These are phyloP conservation scores for Antedon mediterranea DNA, from an alignment of 53 echinoderm and acorn worm species.

Conservation along the genomic window DNA sequence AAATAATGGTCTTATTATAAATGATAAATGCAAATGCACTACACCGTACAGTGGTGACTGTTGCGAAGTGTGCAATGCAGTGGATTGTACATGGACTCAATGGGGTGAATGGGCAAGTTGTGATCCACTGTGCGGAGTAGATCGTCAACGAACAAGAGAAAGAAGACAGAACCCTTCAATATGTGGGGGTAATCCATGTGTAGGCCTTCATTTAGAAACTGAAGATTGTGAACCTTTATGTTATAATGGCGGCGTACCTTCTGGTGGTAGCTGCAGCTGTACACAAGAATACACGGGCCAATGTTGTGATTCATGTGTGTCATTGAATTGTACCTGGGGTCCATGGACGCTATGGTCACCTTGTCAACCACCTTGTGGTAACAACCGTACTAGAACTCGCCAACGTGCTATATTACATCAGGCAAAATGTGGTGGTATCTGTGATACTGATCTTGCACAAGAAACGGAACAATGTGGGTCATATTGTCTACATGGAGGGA, in stretches of 20 bases:
- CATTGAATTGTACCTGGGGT: neutral
- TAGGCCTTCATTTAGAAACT: neutral
- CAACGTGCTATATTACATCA: too few relatives aligned
- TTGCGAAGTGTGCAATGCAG: neutral
- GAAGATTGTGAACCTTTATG: neutral
- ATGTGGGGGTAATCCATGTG: neutral
- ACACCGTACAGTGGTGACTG: neutral
- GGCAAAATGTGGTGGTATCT: neutral
- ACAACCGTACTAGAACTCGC: neutral
- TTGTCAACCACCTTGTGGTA: neutral
- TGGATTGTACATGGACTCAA: neutral
- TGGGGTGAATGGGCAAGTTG: neutral
- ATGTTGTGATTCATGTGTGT: neutral
- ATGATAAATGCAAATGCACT: neutral
- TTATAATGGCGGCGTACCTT: neutral
- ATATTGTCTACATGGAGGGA: neutral
- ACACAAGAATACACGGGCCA: neutral
- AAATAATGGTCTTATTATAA: neutral
- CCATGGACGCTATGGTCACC: neutral
- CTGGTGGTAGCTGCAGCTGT: neutral
- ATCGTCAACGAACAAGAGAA: neutral
- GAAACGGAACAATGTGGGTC: neutral
- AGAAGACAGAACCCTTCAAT: neutral
- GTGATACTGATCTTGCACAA: neutral
- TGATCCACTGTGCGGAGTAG: neutral